Conservation (phyloP, 2,888 invertebrate genomes). For the Camponotus fellah region DNA sequence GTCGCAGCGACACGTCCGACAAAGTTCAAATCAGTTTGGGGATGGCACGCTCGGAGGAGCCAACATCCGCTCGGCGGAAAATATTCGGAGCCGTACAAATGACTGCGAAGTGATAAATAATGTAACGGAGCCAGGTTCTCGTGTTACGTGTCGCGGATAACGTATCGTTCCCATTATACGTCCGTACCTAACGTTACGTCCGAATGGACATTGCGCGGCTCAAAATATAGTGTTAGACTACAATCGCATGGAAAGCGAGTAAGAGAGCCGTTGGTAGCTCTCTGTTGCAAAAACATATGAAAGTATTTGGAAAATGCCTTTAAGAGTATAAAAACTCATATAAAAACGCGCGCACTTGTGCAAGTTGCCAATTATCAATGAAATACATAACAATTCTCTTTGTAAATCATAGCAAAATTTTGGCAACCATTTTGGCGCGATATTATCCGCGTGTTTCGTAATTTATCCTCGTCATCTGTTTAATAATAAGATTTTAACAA, state of each 20-base stretch:
- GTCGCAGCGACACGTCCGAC: slow-evolving; percentile 29
- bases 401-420: background rate
- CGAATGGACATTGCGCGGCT: slow-evolving; percentile 72
- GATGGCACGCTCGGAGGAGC: slow-evolving; percentile 45
- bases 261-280: background rate
- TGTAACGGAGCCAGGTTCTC: slow-evolving; percentile 75
- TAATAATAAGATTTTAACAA: background rate
- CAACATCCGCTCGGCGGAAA: slow-evolving; percentile 53
- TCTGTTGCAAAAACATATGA: background rate
- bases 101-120: slow-evolving; percentile 78
- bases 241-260: slow-evolving; percentile 23
- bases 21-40: slow-evolving; percentile 55
- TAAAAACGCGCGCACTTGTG: background rate
- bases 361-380: background rate
- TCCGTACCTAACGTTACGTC: slow-evolving; percentile 69
- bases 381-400: background rate
- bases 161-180: slow-evolving; percentile 78
- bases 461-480: background rate
- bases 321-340: background rate
- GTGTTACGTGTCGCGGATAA: slow-evolving; percentile 78
- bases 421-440: background rate
- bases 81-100: slow-evolving; percentile 73
- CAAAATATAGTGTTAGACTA: slow-evolving; percentile 53
- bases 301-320: background rate
- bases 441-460: background rate